Evolutionary conservation across 2,888 invertebrate genomes (phyloP).

Genomic region (Pammene fasciana): DNA sequence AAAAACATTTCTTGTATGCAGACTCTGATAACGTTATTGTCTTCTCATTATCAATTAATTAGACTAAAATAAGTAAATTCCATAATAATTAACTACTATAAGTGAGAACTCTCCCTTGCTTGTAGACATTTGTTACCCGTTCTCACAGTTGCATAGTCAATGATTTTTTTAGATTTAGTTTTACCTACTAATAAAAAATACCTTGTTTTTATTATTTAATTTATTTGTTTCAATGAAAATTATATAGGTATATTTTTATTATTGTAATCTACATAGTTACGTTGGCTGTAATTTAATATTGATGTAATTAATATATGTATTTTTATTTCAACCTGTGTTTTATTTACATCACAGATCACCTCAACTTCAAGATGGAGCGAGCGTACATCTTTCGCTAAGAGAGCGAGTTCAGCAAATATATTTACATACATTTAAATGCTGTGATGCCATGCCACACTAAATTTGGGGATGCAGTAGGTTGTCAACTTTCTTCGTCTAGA

Average conservation of each 20-base stretch:
- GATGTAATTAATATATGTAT: conserved; percentile 84
- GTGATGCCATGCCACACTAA: too few relatives aligned
- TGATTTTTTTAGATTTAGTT: conserved; percentile 78
- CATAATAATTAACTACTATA: conserved; percentile 76
- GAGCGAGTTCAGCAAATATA: too few relatives aligned
- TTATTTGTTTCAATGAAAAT: conserved; percentile 78
- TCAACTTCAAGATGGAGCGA: too few relatives aligned
- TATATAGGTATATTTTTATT: conserved; percentile 84
- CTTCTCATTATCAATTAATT: conserved; percentile 76
- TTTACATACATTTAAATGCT: too few relatives aligned
- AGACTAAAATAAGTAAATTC: conserved; percentile 79
- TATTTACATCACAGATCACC: conserved; percentile 45
- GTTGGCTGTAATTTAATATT: conserved; percentile 84
- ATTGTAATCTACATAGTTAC: conserved; percentile 83
- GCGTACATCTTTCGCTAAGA: too few relatives aligned
- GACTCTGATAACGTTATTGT: conserved; percentile 62
- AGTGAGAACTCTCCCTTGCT: conserved; percentile 80
- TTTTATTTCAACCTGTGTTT: conserved; percentile 79
- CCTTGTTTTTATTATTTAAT: conserved; percentile 83
- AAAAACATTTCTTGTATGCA: conserved; percentile 47
- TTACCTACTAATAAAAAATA: conserved; percentile 78
- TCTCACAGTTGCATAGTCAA: conserved; percentile 78
- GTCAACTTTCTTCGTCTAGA: too few relatives aligned
- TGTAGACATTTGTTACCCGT: conserved; percentile 81
- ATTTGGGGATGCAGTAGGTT: too few relatives aligned